phyloP scores from a whole-genome alignment of 2,113 vertebrate species.

The Ophthalmolycus amberensis region DNA sequence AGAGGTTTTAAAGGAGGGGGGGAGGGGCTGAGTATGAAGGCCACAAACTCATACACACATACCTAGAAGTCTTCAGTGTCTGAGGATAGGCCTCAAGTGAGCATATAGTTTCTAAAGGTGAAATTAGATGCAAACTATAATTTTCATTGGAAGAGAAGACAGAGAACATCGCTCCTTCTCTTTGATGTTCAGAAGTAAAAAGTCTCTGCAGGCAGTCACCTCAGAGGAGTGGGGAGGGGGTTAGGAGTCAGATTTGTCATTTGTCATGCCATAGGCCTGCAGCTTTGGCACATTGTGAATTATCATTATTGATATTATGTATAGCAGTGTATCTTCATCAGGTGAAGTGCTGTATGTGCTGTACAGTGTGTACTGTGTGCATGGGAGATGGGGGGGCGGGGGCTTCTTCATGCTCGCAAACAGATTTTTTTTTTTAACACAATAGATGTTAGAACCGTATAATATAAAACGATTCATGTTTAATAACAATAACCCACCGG shows the following conservation, averaged over 20 bases:
- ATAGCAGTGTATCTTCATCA: not conserved
- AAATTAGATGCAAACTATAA: not conserved
- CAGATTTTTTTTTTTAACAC: not conserved
- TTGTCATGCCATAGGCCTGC: not conserved
- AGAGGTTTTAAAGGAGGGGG: slow-evolving; percentile 1
- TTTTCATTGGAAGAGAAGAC: not conserved
- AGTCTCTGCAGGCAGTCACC: not conserved
- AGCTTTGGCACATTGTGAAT: not conserved
- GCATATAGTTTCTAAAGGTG: not conserved
- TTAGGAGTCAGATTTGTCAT: not conserved
- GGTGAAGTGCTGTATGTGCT: not conserved
- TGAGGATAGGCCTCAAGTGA: not conserved
- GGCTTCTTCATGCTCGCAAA: not conserved
- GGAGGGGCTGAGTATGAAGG: not conserved
- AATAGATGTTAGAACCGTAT: not conserved
- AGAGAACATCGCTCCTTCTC: not conserved
- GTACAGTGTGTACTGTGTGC: not conserved
- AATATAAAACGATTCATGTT: not conserved
- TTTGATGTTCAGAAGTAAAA: slow-evolving; percentile 48
- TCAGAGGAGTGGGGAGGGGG: not conserved
- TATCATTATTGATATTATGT: not conserved
- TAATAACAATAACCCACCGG: not conserved
- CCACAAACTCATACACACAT: not conserved
- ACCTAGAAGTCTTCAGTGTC: not conserved
- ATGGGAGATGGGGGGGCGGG: not conserved